These are phyloP conservation scores for Ectobius pallidus DNA, from an alignment of 2,888 invertebrate species.

Conservation along the genomic window DNA sequence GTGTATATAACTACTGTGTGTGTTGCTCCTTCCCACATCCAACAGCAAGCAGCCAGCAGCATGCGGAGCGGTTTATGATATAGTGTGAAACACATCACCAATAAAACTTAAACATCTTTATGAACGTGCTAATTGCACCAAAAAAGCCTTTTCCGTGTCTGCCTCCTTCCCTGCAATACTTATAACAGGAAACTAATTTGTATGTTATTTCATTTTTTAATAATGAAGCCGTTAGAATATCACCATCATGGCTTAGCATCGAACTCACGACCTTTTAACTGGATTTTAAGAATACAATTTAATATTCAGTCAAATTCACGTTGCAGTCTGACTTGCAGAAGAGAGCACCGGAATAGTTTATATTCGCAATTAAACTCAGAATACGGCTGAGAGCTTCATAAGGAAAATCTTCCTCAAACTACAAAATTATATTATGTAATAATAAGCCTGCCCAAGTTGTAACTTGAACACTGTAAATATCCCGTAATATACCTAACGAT, in stretches of 20 bases:
- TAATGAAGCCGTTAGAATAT: not conserved
- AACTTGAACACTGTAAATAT: no score
- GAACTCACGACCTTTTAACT: not conserved
- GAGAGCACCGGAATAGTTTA: no score
- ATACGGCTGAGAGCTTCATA: no score
- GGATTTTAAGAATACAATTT: no score
- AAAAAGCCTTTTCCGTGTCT: no score
- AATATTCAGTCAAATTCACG: no score
- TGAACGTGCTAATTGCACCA: not conserved
- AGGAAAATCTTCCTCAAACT: no score
- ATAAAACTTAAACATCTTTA: constrained; percentile 8
- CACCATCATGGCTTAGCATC: not conserved
- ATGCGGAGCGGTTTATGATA: not conserved
- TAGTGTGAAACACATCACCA: not conserved
- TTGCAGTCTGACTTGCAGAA: no score
- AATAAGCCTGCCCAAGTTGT: no score
- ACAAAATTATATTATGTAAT: no score
- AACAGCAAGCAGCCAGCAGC: not conserved
- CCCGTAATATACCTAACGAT: no score
- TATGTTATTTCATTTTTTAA: not conserved
- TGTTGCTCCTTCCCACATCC: not conserved
- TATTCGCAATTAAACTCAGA: no score
- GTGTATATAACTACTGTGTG: not conserved
- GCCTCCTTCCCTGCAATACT: not conserved
- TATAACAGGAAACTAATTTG: not conserved